phyloP scores from a whole-genome alignment of 1,140 invertebrate genomes.

The Phocides pigmalion region DNA sequence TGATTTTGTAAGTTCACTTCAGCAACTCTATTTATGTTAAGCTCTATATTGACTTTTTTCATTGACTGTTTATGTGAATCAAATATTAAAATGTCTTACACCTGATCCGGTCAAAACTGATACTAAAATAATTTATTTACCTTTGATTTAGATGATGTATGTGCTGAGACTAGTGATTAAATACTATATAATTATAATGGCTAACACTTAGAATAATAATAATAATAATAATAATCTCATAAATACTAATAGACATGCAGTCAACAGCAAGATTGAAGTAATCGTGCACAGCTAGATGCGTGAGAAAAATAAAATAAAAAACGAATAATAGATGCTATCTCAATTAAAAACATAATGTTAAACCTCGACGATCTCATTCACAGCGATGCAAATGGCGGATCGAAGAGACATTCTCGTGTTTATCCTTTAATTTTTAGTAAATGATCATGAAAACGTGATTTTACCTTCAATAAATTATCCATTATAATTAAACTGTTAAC shows the following conservation, averaged over 20 bases:
- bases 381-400: constrained; percentile 42
- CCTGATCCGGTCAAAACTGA: constrained; percentile 62
- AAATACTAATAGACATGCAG: constrained; percentile 73
- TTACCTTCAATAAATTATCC: constrained; percentile 74
- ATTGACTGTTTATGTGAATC: constrained; percentile 25
- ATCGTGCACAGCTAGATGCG: constrained; percentile 82
- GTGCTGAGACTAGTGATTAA: constrained; percentile 78
- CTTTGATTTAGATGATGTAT: constrained; percentile 76
- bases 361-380: constrained; percentile 54
- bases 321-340: constrained; percentile 55
- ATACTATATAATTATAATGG: constrained; percentile 64
- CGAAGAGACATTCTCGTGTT: constrained; percentile 51
- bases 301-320: constrained; percentile 75
- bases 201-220: constrained; percentile 80
- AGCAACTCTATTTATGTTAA: constrained; percentile 59
- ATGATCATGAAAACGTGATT: constrained; percentile 63
- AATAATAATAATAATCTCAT: constrained; percentile 56
- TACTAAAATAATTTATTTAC: constrained; percentile 64
- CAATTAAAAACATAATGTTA: constrained; percentile 46
- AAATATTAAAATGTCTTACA: constrained; percentile 63
- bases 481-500: constrained; percentile 73
- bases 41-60: constrained; percentile 45
- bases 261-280: constrained; percentile 77
- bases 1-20: constrained; percentile 27
- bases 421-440: constrained; percentile 63